A percentile compares a stretch with the other conserved stretches of the same genome.
These are phyloP conservation scores for Merops nubicus DNA, from an alignment of 2,113 vertebrate species.

Conservation along the genomic window DNA sequence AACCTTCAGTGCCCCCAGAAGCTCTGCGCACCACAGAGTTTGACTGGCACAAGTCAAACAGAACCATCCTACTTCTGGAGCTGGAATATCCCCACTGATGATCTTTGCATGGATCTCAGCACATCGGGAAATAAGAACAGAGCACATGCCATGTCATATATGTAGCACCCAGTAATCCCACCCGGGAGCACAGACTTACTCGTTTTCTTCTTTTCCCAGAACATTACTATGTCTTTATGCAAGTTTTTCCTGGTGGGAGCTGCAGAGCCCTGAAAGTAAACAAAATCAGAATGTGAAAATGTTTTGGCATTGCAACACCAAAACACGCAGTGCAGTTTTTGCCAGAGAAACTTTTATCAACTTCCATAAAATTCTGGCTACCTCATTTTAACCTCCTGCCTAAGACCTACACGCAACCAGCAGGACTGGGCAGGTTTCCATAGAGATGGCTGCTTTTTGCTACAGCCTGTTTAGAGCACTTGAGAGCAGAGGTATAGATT, in stretches of 20 bases:
- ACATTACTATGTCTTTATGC: conserved; percentile 81
- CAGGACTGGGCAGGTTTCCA: neutral
- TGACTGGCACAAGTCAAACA: neutral
- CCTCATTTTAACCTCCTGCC: neutral
- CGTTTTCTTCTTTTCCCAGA: conserved; percentile 91
- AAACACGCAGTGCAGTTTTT: accelerated
- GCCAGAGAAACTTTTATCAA: neutral
- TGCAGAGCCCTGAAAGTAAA: conserved; percentile 83
- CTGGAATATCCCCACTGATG: neutral
- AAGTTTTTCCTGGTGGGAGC: conserved; percentile 87
- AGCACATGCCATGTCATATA: accelerated
- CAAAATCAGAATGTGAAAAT: neutral
- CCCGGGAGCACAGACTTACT: conserved; percentile 75
- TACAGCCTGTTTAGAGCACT: neutral
- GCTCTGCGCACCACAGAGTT: neutral
- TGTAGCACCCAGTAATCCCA: accelerated
- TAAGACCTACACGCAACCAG: accelerated
- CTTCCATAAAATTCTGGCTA: neutral
- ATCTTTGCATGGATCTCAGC: neutral
- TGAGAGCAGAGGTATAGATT: neutral
- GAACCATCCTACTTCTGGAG: neutral
- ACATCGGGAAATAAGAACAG: neutral
- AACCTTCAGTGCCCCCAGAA: neutral
- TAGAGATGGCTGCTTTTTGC: neutral
- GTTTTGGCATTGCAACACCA: neutral